Conservation (phyloP, 2,888 invertebrate genomes). For the Sialis lutaria region DNA sequence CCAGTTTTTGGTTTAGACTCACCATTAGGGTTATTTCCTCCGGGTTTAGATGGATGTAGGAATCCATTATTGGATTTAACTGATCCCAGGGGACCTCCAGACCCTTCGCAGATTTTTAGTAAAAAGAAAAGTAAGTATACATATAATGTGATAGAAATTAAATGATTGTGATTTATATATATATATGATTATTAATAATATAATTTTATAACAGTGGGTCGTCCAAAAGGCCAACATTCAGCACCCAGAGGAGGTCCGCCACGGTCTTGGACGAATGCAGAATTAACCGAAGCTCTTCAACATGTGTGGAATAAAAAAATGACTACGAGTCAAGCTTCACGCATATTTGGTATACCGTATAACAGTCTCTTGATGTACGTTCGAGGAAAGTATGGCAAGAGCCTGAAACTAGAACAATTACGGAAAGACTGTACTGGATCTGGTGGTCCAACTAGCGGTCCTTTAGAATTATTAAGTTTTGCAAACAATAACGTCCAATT, state of each 20-base stretch:
- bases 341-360: slow-evolving; percentile 86
- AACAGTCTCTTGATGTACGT: slow-evolving; percentile 85
- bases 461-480: slow-evolving; percentile 47
- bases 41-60: slow-evolving; percentile 57
- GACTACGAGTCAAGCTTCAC: slow-evolving; percentile 82
- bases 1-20: slow-evolving; percentile 62
- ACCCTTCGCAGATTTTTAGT: slow-evolving; percentile 45
- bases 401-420: slow-evolving; percentile 71
- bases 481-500: slow-evolving; percentile 40
- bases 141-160: background rate
- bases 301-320: slow-evolving; percentile 94
- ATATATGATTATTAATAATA: background rate
- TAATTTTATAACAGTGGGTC: slow-evolving; percentile 37
- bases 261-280: slow-evolving; percentile 83
- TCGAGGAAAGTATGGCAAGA: slow-evolving; percentile 84
- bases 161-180: background rate
- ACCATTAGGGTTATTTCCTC: slow-evolving; percentile 55
- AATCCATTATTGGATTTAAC: slow-evolving; percentile 57
- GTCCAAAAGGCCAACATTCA: slow-evolving; percentile 82
- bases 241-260: slow-evolving; percentile 82
- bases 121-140: slow-evolving; percentile 64
- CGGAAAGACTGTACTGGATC: slow-evolving; percentile 78
- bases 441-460: slow-evolving; percentile 38
- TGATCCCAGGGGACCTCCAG: slow-evolving; percentile 50
- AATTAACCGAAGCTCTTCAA: slow-evolving; percentile 75